phyloP scores from a whole-genome alignment of 2,113 vertebrate species.

The Tyto alba region DNA sequence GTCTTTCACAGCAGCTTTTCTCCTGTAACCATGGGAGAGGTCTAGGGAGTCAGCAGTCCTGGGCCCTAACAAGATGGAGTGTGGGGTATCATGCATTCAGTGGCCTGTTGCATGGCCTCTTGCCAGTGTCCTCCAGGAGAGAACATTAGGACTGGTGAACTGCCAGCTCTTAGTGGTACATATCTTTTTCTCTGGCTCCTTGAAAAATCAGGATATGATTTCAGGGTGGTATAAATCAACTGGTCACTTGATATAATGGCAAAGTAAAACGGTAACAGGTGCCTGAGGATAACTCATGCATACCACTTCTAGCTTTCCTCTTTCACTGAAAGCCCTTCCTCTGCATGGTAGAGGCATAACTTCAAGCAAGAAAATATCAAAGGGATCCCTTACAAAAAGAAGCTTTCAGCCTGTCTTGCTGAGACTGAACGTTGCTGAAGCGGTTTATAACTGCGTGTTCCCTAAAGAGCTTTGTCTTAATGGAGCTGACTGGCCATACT shows the following conservation, averaged over 20 bases:
- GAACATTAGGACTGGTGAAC: not conserved
- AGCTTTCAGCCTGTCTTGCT: not conserved
- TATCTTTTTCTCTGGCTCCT: not conserved
- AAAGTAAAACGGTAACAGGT: not conserved
- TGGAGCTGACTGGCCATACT: not conserved
- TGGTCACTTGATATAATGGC: not conserved
- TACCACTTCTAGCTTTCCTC: not conserved
- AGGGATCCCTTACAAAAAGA: not conserved
- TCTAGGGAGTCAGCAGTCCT: not conserved
- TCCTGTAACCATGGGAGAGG: not conserved
- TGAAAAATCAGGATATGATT: constrained; percentile 25
- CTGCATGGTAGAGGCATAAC: not conserved
- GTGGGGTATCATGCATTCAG: not conserved
- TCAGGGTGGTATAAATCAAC: constrained; percentile 46
- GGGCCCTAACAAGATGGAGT: not conserved
- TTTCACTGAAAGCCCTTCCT: not conserved
- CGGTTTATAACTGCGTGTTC: not conserved
- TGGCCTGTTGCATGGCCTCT: not conserved
- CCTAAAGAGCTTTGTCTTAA: constrained; percentile 23
- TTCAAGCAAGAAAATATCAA: constrained; percentile 6
- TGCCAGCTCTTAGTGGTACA: not conserved
- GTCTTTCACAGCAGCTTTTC: not conserved
- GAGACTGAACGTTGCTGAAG: not conserved
- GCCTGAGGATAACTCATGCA: not conserved
- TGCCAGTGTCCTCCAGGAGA: not conserved